Conservation (phyloP, 2,888 invertebrate genomes). For the Ennomos fuscantarius region DNA sequence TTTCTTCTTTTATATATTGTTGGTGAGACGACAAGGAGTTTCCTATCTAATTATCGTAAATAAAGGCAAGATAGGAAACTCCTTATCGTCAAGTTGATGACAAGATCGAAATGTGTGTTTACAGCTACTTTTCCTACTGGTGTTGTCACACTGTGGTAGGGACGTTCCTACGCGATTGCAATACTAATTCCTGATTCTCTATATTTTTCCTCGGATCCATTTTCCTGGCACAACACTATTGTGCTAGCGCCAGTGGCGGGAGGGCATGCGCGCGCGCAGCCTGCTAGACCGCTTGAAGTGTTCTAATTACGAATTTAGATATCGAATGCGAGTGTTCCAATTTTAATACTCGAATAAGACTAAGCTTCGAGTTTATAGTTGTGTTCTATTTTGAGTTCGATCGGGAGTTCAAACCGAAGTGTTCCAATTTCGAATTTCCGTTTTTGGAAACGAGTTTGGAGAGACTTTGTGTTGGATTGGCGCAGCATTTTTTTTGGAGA, state of each 20-base stretch:
- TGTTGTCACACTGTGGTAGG: constrained; percentile 20
- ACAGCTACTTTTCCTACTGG: constrained; percentile 13
- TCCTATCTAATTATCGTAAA: too few species aligned
- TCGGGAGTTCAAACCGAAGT: constrained; percentile 19
- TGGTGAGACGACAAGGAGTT: too few species aligned
- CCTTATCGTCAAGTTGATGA: too few species aligned
- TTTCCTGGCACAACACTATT: constrained; percentile 68
- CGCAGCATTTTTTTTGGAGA: neutral
- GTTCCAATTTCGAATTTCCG: constrained; percentile 49
- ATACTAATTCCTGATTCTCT: constrained; percentile 65
- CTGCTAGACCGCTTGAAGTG: constrained; percentile 44
- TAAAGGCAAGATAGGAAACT: too few species aligned
- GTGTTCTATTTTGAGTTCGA: too few species aligned
- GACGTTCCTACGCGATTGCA: constrained; percentile 52
- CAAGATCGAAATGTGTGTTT: neutral
- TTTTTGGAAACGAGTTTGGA: constrained; percentile 20
- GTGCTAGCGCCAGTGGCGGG: constrained; percentile 66
- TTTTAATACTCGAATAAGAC: constrained; percentile 19
- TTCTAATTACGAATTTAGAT: constrained; percentile 48
- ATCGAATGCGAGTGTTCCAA: constrained; percentile 9
- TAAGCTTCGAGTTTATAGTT: constrained; percentile 43
- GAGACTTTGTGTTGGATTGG: constrained; percentile 6
- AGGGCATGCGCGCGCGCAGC: constrained; percentile 60
- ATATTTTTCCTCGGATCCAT: constrained; percentile 41
- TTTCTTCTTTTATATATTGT: too few species aligned